phyloP scores from a whole-genome alignment of 2,888 invertebrate species.

The Tortricodes alternella region DNA sequence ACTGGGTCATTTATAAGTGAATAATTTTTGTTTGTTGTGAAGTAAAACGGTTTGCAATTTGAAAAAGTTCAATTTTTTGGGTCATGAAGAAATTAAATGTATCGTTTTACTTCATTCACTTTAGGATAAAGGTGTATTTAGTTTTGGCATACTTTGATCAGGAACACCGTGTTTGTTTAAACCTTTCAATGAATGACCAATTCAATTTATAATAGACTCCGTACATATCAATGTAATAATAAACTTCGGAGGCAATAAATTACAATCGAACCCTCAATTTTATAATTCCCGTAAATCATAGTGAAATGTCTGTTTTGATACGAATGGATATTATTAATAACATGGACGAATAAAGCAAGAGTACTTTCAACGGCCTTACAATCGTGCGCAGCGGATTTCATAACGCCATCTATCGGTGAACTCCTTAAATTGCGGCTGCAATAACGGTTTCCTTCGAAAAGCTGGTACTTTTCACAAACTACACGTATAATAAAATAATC shows the following conservation, averaged over 20 bases:
- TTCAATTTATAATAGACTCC: conserved; percentile 55
- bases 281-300: conserved; percentile 16
- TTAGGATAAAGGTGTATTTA: conserved; percentile 10
- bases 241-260: conserved; percentile 69
- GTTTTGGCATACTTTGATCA: conserved; percentile 26
- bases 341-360: too few relatives aligned
- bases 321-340: conserved; percentile 33
- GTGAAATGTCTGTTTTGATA: conserved; percentile 26
- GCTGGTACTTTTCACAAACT: too few relatives aligned
- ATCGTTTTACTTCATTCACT: conserved; percentile 31
- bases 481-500: too few relatives aligned
- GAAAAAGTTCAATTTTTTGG: background rate
- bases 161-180: conserved; percentile 16
- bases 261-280: conserved; percentile 43
- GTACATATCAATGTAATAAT: conserved; percentile 73
- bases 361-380: too few relatives aligned
- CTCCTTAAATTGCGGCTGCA: too few relatives aligned
- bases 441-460: too few relatives aligned
- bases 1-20: conserved; percentile 15
- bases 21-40: conserved; percentile 33
- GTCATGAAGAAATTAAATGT: conserved; percentile 21
- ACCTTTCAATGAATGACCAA: conserved; percentile 46
- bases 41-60: conserved; percentile 22
- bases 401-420: too few relatives aligned
- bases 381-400: too few relatives aligned